Evolutionary conservation across 1,140 invertebrate genomes (phyloP).

Genomic region (Carposina sasakii): DNA sequence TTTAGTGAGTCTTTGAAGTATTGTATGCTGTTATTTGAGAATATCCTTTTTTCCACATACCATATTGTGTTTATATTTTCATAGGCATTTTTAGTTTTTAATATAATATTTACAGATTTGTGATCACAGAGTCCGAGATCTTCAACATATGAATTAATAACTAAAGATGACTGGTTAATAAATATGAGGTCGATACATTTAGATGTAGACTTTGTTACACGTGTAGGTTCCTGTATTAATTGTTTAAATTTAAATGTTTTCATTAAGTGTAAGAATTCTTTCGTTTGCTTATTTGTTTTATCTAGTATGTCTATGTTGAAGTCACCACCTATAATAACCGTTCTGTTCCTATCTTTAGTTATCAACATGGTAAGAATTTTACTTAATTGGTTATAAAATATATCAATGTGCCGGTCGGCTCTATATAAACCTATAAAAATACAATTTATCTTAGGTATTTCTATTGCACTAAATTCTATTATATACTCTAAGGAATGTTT

Average conservation of each 20-base stretch:
- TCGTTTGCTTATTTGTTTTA: too few species aligned
- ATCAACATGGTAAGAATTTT: background rate
- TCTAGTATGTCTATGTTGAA: background rate
- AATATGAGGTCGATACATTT: background rate
- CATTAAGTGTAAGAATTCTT: background rate
- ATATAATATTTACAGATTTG: background rate
- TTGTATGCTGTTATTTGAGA: too few species aligned
- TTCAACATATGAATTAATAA: background rate
- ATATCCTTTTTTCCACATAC: too few species aligned
- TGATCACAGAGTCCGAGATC: background rate
- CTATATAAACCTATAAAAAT: background rate
- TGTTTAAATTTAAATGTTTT: background rate
- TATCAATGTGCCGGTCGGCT: background rate
- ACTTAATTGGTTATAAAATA: background rate
- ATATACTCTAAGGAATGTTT: constrained; percentile 4
- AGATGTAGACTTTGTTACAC: background rate
- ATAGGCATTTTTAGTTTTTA: background rate
- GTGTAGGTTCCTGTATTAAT: background rate
- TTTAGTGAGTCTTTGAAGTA: too few species aligned
- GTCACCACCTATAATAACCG: background rate
- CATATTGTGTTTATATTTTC: too few species aligned
- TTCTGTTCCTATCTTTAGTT: background rate
- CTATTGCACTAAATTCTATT: constrained; percentile 2
- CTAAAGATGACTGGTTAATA: background rate
- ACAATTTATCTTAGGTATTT: background rate